Base-by-base conservation (phyloP, 2,888 invertebrate genomes). In the Spodoptera exigua region DNA sequence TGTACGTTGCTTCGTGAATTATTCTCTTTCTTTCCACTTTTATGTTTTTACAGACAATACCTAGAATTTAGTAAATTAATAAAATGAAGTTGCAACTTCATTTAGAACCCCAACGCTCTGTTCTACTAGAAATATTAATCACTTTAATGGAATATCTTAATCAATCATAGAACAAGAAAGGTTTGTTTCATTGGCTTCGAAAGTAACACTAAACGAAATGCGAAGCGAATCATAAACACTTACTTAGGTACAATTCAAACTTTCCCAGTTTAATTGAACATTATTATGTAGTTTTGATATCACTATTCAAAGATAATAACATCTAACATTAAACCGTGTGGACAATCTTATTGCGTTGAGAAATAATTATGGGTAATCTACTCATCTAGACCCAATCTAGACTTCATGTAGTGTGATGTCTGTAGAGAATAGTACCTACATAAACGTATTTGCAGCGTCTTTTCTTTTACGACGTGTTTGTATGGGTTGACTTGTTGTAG, bases 171-270 rank as follows among this genome's bases (percentile, higher is more conserved):
- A 37, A 36, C 35, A 43, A 51, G 3, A n/a, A 17, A 32, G 39
- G 39, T 53, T 45, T 48, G 40, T 56, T 48, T 9, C 18, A n/a
- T 36, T 34, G 40, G 37, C 4, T 47, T 46, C 16, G 17, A 48
- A 57, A 36, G 43, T 10, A 13, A 36, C 12, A 21, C 3, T 10
- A 9, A 16, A 9, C 16, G 27, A 35, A 44, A 52, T 36, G 54
- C 66, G 44, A 13, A 61, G 46, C 55, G 65, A 70, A 72, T 70
- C 37, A 62, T 41, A 68, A 79, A 64, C 32, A 60, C 34, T 36
- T 18, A 60, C 34, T 36, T 18, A 2, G 11, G 40, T 35, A 62
- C 43, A 27, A 32, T 43, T 47, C 13, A 56, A 47, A 67, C 75
- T 71, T 68, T 75, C 70, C 54, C 54, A 18, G 45, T 58, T 54